These are phyloP conservation scores for Galeopterus variegatus DNA, from an alignment of 2,113 vertebrate genomes.

Conservation along the genomic window DNA sequence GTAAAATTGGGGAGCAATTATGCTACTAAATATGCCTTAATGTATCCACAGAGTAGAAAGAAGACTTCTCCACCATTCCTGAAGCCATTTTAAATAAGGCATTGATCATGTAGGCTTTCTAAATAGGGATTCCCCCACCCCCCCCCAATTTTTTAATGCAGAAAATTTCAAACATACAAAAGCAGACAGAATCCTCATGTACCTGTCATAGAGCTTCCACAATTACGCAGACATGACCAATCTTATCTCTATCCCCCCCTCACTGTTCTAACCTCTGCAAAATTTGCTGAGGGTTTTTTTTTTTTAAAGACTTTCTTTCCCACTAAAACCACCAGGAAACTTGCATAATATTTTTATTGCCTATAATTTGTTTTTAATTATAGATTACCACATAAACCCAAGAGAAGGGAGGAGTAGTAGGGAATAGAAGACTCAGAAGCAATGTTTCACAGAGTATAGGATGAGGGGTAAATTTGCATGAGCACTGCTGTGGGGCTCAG, in stretches of 20 bases:
- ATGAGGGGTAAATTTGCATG: neutral
- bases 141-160: neutral
- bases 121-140: neutral
- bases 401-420: neutral
- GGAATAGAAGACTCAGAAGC: neutral
- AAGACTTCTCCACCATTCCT: neutral
- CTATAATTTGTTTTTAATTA: neutral
- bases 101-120: neutral
- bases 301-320: too few species aligned
- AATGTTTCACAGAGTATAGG: neutral
- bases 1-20: neutral
- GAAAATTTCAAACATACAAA: neutral
- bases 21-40: neutral
- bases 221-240: neutral
- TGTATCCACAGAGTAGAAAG: neutral
- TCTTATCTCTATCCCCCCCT: neutral
- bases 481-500: neutral
- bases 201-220: neutral
- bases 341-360: neutral
- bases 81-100: neutral
- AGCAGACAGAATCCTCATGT: neutral
- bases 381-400: neutral
- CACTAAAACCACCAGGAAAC: too few species aligned
- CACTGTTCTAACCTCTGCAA: too few species aligned
- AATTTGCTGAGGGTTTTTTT: neutral